Base-by-base conservation (phyloP, 2,888 invertebrate genomes). In the Thecocarcelia acutangulata region DNA sequence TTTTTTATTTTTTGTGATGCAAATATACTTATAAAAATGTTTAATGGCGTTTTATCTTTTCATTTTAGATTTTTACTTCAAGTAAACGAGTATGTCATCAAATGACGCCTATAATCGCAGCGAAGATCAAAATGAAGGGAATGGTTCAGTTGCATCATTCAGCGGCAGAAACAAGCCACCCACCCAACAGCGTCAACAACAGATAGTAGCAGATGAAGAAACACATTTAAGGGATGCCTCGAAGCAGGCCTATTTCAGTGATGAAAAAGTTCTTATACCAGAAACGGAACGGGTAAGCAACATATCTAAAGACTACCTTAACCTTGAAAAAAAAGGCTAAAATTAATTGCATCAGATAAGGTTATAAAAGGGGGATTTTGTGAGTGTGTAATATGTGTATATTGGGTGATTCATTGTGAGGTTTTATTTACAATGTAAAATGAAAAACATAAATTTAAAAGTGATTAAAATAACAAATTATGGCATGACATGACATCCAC, bases 201-300 rank as follows among this genome's bases (percentile, higher is more conserved):
- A 86, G 83, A 80, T 82, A 73, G 84, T 86, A 69, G 86, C 89
- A 21, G 87, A 90, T 84, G 90, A 90, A 81, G 88, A 83, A 24
- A 89, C 90, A 69, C 87, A 87, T 73, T 82, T 90, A 44, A 87
- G 88, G 59, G 87, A 86, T 15, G 84, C 72, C 13, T 78, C 89
- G 13, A 89, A 88, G 80, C 90, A 90, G 80, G 93, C 94, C 0
- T 94, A 94, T 86, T 94, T 94, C 86, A 92, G 93, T 3, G 93
- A 94, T 85, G 90, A 93, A 85, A 92, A 92, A 88, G 91, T 94
- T 70, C 90, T 88, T 24, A 93, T 94, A 86, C 94, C 94, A 17
- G 93, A 94, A 81, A 87, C 90, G 50, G 91, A 92, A 50, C 87
- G 88, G 82, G 93, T 93, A n/a, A 56, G 56, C 3, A 40, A 37